Evolutionary conservation across 2,797 vertebrate genomes (phyloP).

Genomic region (Chromis chromis): DNA sequence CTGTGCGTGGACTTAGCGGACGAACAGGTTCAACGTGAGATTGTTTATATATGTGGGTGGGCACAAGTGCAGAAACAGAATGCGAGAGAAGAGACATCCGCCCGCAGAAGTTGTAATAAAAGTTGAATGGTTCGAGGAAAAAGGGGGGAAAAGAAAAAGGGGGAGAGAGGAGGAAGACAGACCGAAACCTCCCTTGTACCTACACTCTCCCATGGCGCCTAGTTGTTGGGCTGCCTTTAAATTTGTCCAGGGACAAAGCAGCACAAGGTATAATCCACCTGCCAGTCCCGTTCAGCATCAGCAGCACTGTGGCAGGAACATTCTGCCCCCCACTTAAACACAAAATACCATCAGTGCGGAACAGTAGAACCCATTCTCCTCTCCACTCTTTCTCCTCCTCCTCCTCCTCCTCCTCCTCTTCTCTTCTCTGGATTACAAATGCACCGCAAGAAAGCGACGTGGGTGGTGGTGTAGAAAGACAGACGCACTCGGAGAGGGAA

Average conservation of each 20-base stretch:
- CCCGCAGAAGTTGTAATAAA: conserved; percentile 11
- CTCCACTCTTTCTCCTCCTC: conserved; percentile 40
- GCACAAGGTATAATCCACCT: conserved; percentile 85
- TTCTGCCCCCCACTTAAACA: conserved; percentile 83
- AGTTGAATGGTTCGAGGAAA: conserved; percentile 11
- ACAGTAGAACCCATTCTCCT: conserved; percentile 75
- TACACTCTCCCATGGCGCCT: conserved; percentile 70
- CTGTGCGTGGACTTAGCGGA: background rate
- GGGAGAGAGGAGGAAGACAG: conserved; percentile 33
- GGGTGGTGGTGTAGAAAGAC: conserved; percentile 61
- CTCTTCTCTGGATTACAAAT: conserved; percentile 72
- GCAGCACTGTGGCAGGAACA: conserved; percentile 83
- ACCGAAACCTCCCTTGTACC: conserved; percentile 40
- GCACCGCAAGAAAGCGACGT: conserved; percentile 59
- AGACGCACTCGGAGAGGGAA: conserved; percentile 39
- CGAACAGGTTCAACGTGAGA: background rate
- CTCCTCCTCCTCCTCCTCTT: conserved; percentile 33
- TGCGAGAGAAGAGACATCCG: conserved; percentile 5
- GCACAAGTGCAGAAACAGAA: conserved; percentile 3
- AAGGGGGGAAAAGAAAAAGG: conserved; percentile 13
- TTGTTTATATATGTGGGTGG: background rate
- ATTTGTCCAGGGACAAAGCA: conserved; percentile 85
- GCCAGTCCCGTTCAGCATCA: conserved; percentile 83
- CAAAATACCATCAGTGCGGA: conserved; percentile 84
- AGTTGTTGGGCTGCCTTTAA: conserved; percentile 78